Evolutionary conservation across 1,140 invertebrate species (phyloP).

Genomic region (Globodera ellingtonae): DNA sequence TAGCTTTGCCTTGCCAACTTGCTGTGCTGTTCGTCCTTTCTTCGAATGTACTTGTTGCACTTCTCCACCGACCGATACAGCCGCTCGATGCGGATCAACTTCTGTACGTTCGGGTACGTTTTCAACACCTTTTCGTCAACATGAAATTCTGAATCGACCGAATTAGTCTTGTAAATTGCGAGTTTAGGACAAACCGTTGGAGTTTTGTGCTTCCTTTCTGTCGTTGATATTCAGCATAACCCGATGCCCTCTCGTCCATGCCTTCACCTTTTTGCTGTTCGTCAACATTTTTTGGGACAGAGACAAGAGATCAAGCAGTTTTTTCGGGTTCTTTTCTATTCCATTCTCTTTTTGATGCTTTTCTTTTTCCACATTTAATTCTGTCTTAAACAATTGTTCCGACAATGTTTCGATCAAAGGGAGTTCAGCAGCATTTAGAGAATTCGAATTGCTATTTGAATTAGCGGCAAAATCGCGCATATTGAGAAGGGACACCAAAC

Average conservation of each 20-base stretch:
- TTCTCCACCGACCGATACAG: constrained; percentile 3
- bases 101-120: constrained; percentile 5
- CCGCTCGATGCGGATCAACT: background rate
- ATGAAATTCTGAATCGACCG: too few relatives aligned
- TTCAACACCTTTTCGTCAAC: background rate
- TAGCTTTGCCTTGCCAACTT: too few relatives aligned
- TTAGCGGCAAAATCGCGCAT: constrained; percentile 11
- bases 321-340: background rate
- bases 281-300: background rate
- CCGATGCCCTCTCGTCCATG: background rate
- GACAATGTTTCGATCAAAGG: background rate
- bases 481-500: constrained; percentile 29
- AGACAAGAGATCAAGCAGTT: background rate
- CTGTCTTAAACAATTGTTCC: background rate
- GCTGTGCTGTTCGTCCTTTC: background rate
- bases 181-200: background rate
- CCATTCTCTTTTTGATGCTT: background rate
- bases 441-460: background rate
- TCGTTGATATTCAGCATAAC: background rate
- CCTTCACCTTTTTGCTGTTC: background rate
- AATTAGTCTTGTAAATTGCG: too few relatives aligned
- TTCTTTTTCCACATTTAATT: too few relatives aligned
- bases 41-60: constrained; percentile 1
- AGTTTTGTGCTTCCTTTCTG: background rate
- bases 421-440: background rate